A percentile compares a stretch with the other conserved stretches of the same genome.
Evolutionary conservation across 2,797 vertebrate species (phyloP).

Genomic region (Bovichtus variegatus): DNA sequence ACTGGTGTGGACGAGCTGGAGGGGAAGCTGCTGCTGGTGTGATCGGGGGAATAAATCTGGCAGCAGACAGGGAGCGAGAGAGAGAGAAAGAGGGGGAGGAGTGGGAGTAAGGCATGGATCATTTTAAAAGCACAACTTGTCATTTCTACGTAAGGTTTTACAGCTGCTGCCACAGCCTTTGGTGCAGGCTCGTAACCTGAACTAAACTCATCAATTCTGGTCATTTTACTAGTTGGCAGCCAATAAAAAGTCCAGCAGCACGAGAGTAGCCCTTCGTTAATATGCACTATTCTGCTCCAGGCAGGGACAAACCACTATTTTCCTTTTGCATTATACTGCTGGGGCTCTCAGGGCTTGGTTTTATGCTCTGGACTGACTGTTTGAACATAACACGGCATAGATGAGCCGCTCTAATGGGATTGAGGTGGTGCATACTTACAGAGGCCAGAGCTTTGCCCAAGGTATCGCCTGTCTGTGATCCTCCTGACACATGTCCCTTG

Average conservation of each 20-base stretch:
- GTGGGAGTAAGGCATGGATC: constrained; percentile 77
- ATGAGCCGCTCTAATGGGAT: constrained; percentile 59
- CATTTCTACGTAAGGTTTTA: constrained; percentile 73
- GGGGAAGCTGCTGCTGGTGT: constrained; percentile 96
- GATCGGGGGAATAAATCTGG: constrained; percentile 98
- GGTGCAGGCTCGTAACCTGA: constrained; percentile 70
- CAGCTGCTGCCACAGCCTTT: constrained; percentile 70
- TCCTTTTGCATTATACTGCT: constrained; percentile 47
- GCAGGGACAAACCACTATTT: constrained; percentile 45
- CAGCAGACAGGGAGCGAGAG: constrained; percentile 34
- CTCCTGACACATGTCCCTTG: constrained; percentile 89
- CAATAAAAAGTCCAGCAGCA: constrained; percentile 75
- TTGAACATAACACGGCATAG: constrained; percentile 49
- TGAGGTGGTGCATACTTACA: constrained; percentile 88
- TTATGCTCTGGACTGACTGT: constrained; percentile 55
- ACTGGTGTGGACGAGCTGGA: constrained; percentile 95
- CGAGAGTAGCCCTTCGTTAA: constrained; percentile 55
- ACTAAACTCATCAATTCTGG: constrained; percentile 80
- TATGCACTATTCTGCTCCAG: constrained; percentile 48
- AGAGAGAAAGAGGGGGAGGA: constrained; percentile 38
- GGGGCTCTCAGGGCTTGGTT: constrained; percentile 32
- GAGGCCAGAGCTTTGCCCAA: constrained; percentile 97
- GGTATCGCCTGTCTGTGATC: constrained; percentile 95
- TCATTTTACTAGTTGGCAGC: constrained; percentile 76
- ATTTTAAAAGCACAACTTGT: constrained; percentile 82